These are phyloP conservation scores for Syngnathoides biaculeatus DNA, from an alignment of 2,113 vertebrate genomes.

Conservation along the genomic window DNA sequence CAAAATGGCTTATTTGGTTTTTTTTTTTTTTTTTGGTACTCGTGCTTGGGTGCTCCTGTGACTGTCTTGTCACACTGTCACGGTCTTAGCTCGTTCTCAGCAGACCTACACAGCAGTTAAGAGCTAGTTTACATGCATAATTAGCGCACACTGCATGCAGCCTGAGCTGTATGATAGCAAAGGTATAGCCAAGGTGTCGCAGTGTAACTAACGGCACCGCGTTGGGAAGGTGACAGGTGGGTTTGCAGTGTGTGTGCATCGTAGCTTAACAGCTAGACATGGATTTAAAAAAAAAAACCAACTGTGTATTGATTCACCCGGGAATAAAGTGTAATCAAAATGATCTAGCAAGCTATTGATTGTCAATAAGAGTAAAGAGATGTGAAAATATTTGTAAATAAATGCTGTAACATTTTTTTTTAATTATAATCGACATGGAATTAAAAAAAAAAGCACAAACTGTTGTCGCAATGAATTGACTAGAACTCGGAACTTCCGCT, in stretches of 20 bases:
- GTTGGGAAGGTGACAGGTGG: slow-evolving; percentile 1
- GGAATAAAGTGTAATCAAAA: background rate
- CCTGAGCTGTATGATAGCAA: background rate
- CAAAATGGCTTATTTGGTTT: background rate
- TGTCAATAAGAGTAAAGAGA: background rate
- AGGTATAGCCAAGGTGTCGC: slow-evolving; percentile 3
- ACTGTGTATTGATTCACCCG: no score
- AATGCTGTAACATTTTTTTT: background rate
- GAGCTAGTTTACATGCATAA: slow-evolving; percentile 3
- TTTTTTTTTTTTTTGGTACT: background rate
- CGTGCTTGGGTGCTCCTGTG: background rate
- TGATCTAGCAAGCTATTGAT: background rate
- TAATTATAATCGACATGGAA: background rate
- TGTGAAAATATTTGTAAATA: background rate
- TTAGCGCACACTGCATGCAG: background rate
- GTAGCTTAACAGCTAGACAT: background rate
- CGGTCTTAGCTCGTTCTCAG: background rate
- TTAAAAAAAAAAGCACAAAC: background rate
- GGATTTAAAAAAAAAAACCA: no score
- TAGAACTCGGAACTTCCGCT: background rate
- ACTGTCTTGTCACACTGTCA: background rate
- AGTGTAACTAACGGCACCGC: background rate
- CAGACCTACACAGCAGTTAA: slow-evolving; percentile 3
- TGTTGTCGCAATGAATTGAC: background rate
- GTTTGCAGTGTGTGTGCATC: background rate